Conservation (phyloP, 2,113 vertebrate genomes). For the Oxyura jamaicensis region DNA sequence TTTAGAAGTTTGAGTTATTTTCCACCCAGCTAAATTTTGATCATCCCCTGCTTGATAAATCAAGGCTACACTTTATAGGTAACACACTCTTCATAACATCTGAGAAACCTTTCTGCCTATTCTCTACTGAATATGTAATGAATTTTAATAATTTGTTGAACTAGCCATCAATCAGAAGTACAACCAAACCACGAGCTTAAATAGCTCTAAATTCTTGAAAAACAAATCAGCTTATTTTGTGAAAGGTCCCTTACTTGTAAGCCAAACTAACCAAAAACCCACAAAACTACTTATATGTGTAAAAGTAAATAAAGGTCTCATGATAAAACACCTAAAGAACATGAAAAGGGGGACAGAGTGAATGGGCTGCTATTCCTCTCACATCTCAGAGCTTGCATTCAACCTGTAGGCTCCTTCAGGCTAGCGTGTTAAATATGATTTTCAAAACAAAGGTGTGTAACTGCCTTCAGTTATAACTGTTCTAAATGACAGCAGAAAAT, state of each 20-base stretch:
- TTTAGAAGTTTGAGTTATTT: not conserved
- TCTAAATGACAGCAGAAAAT: not conserved
- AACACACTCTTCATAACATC: not conserved
- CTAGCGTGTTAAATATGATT: not conserved
- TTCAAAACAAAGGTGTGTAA: not conserved
- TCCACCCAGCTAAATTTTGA: not conserved
- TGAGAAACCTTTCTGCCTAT: not conserved
- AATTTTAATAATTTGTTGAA: not conserved
- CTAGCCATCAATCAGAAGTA: not conserved
- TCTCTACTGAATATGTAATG: not conserved
- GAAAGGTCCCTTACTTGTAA: not conserved
- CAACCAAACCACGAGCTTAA: constrained; percentile 22
- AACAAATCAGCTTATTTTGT: not conserved
- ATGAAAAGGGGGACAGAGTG: not conserved
- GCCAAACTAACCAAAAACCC: not conserved
- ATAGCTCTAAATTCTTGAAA: not conserved
- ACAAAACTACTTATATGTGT: not conserved
- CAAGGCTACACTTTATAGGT: not conserved
- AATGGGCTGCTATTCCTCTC: not conserved
- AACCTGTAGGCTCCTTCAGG: not conserved
- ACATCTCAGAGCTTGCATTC: not conserved
- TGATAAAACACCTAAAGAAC: not conserved
- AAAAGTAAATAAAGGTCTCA: not conserved
- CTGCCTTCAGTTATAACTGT: not conserved
- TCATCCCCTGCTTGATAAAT: not conserved